phyloP scores from a whole-genome alignment of 2,888 invertebrate species.

The Pseudanteris insignis region DNA sequence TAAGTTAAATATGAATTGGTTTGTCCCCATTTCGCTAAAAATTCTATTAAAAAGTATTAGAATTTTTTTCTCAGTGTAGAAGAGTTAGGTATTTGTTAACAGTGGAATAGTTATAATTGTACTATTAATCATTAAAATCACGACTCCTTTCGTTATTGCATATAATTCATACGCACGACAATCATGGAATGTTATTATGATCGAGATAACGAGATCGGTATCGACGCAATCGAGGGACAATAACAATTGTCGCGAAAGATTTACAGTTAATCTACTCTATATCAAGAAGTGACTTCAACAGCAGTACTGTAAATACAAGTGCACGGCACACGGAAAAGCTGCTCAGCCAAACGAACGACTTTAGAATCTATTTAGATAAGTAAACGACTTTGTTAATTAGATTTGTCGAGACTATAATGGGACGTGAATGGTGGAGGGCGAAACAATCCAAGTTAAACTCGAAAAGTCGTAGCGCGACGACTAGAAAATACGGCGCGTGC shows the following conservation, averaged over 20 bases:
- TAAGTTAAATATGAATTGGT: no score
- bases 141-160: no score
- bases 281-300: constrained; percentile 36
- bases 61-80: no score
- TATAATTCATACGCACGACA: constrained; percentile 13
- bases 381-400: constrained; percentile 62
- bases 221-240: constrained; percentile 27
- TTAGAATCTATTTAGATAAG: constrained; percentile 60
- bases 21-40: no score
- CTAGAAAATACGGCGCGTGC: constrained; percentile 45
- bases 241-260: constrained; percentile 37
- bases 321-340: constrained; percentile 40
- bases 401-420: constrained; percentile 56
- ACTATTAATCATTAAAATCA: no score
- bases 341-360: constrained; percentile 52
- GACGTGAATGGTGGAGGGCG: constrained; percentile 51
- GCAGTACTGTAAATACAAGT: constrained; percentile 42
- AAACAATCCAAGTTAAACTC: constrained; percentile 52
- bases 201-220: constrained; percentile 33
- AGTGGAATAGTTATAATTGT: no score
- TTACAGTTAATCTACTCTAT: constrained; percentile 44
- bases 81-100: no score
- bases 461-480: constrained; percentile 50
- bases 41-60: no score
- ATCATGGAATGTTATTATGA: no score